Base-by-base conservation (phyloP, 2,888 invertebrate genomes). In the Lasioglossum malachurum region DNA sequence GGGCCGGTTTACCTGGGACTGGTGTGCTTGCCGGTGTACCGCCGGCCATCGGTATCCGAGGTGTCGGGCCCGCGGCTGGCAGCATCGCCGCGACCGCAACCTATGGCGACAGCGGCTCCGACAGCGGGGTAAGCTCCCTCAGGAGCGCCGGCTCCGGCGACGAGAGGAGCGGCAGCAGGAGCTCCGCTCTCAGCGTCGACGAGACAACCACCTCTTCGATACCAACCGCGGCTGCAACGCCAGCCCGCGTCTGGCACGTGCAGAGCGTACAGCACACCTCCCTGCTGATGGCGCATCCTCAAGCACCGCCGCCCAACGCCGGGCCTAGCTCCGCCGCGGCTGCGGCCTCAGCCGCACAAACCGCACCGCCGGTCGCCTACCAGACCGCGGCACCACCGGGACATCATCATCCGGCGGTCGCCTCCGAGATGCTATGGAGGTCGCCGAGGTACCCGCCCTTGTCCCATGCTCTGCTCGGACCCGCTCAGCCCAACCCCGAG, bases 141-240 rank as follows among this genome's bases (percentile, higher is more conserved):
- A 96, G 97, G 93, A 97, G 97, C 94, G 97, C 97, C 93, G 96
- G 97, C 92, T 96, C 96, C 93, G 96, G 97, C 94, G 97, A 97
- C 96, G 97, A 97, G 96, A 97, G 97, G 93, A 97, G 97, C 95
- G 97, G 97, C 94, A 97, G 97, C 95, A 96, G 97, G 88, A 96
- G 96, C 95, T 97, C 97, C 95, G 97, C 97, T 95, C 96, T 97
- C 95, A 97, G 97, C 96, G 97, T 97, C 94, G 97, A 97, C 96
- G 97, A 97, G 96, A 97, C 97, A 53, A 92, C 96, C 96, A 92
- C 96, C 96, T 95, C 96, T 95, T 93, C 95, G 78, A 90, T 94
- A 69, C 91, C 94, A 27, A 84, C 92, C 35, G 91, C 92, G 14
- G 94, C 95, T 95, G 81, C 88, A n/a, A 80, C 84, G 69, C 90